Evolutionary conservation across 2,797 vertebrate species (phyloP), one percentile per base, ranked within the genome.

Genomic region (Scomberomorus guttatus): DNA sequence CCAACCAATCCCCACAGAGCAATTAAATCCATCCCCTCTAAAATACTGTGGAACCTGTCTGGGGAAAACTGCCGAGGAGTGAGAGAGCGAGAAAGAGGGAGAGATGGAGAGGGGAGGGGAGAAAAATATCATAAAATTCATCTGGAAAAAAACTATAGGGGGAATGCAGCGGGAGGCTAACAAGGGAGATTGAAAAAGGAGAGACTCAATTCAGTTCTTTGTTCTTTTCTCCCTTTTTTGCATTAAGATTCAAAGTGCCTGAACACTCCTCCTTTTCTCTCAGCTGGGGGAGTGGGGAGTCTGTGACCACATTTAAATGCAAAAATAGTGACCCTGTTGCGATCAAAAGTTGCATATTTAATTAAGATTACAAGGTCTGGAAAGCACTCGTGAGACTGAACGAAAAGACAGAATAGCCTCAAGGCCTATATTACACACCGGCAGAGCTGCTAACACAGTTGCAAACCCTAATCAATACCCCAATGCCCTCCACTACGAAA

Each of bases 1-100:
- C 97, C 98, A 98, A 96, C 97, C 97, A 97, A 97, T 98, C 98
- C 98, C 98, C 96, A 97, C 96, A 98, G 98, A 98, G 98, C 98
- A 99, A 99, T 99, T 99, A 99, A 99, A 99, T 98, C 97, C 96
- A 98, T 99, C 97, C 97, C 97, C 96, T 98, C 98, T 99, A 99
- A 99, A 99, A 98, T 96, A 98, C 97, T 97, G 96, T 95, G 96
- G 96, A 97, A 94, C 94, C 95, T 93, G 96, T 98, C 97, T 98
- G 94, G 98, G 97, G 97, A 98, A 96, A 97, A 96, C 92, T 88
- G 84, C 90, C 46, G 89, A 90, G 89, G 90, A 93, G 91, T 71
- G 89, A 90, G 88, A 85, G 89, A 75, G 77, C 72, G 78, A 81
- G 67, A 83, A 79, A 86, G 81, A 93, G 96, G 72, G 82, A 87